Base-by-base conservation (phyloP, 2,888 invertebrate species). In the Cactoblastis cactorum region DNA sequence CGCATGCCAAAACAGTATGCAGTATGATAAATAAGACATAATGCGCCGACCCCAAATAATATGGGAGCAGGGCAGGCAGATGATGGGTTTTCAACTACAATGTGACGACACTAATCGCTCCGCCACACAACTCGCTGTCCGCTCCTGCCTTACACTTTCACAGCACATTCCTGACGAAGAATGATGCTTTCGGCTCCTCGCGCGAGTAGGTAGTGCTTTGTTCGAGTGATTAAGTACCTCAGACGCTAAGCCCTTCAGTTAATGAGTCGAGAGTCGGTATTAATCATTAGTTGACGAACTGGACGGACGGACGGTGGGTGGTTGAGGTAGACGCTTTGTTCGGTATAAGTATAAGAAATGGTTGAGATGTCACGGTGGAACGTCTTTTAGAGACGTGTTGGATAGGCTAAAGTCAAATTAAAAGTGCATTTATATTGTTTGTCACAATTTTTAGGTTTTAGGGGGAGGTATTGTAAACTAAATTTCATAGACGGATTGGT, bases 161-260 rank as follows among this genome's bases (percentile, higher is more conserved):
- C 52, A 69, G 69, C 75, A 75, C 85, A 85, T 88, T 87, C 87
- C 82, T 88, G 89, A 88, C 85, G 86, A 88, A 88, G 89, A 89
- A 87, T 86, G 88, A 89, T 87, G 86, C 84, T 86, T 87, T 86
- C 85, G 83, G 82, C 82, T 83, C 78, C 76, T 78, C 77, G 74
- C 71, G 80, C 81, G 83, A 84, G 85, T 87, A 86, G 85, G 85
- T 80, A 86, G 84, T 80, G 83, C 87, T 85, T 87, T 88, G 88
- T 88, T 84, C 85, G 84, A 77, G 84, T 88, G 88, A 88, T 88
- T 88, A 88, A 88, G 87, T 89, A 79, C 78, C 79, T 71, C 72
- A 65, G 77, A 76, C 82, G 77, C 84, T 87, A 82, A 87, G 85
- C 88, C 88, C 88, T 88, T 87, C 85, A 81, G 83, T 86, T 89